phyloP scores from a whole-genome alignment of 2,797 vertebrate genomes.

The Dendrocincla tyrannina region DNA sequence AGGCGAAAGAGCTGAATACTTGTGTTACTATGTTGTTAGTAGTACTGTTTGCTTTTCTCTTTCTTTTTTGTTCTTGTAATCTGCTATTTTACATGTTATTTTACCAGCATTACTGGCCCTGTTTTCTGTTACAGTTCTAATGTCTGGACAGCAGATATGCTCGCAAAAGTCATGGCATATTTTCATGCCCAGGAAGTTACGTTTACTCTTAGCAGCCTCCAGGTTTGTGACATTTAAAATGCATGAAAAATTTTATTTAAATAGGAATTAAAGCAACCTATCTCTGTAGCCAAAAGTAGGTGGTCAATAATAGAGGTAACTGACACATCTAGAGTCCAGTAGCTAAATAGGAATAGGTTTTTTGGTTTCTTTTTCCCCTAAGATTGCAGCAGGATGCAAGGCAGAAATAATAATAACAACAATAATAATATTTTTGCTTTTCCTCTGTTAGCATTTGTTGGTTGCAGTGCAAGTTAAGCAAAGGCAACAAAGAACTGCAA shows the following conservation, averaged over 20 bases:
- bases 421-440: not conserved
- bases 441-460: not conserved
- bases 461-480: not conserved
- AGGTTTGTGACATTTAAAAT: conserved; percentile 68
- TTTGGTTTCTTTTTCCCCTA: not conserved
- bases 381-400: not conserved
- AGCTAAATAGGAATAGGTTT: not conserved
- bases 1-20: not conserved
- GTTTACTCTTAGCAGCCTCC: conserved; percentile 69
- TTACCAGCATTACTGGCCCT: not conserved
- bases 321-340: not conserved
- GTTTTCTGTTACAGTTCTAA: conserved; percentile 64
- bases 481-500: not conserved
- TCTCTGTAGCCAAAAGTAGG: not conserved
- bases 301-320: not conserved
- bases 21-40: not conserved
- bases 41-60: not conserved
- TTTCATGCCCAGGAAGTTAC: conserved; percentile 58
- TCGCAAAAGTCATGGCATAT: conserved; percentile 69
- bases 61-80: not conserved
- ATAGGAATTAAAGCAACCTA: not conserved
- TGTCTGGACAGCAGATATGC: conserved; percentile 71
- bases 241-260: not conserved
- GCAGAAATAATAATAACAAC: not conserved
- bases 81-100: not conserved